Base-by-base conservation (phyloP, 2,113 vertebrate species). In the Scomber colias region DNA sequence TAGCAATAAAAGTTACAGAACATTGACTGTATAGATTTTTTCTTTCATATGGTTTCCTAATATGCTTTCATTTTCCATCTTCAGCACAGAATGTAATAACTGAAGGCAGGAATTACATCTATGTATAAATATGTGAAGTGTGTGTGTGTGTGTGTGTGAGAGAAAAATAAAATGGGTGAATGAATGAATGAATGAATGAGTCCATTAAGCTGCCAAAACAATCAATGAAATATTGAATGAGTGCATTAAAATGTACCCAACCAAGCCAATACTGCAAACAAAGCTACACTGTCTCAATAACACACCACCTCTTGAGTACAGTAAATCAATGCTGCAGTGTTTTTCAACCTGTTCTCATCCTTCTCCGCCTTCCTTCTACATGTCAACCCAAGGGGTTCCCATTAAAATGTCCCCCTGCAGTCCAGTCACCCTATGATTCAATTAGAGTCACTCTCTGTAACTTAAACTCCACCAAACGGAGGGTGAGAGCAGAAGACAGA, bases 361-460 rank as follows among this genome's bases (percentile, higher is more conserved):
- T 31, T 63, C 12, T 74, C 19, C 57, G 53, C 57, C 68, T 30
- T 53, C 62, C 14, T 65, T 61, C 35, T 59, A 67, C 64, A 60
- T 63, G 57, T 67, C 63, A 73, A 17, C 73, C 50, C 69, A 64
- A 60, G 54, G 64, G 71, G 27, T 71, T n/a, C 63, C 51, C 24
- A 67, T 82, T 79, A 72, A 84, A 81, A 63, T 30, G 0, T 50
- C 69, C 56, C 49, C 50, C 30, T 44, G 49, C 45, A 61, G 50
- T 31, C 2, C 66, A 61, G 77, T 77, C 31, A 17, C 60, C 49
- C 17, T 60, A 35, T 77, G 69, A 86, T 84, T 87, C 78, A 67
- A 79, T 90, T 69, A 87, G 60, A 87, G 54, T 79, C 67, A 76
- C 49, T 62, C 67, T 71, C 24, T 67, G 76, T 73, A 82, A 83